Conservation (phyloP, 2,797 vertebrate genomes). For the Malurus splendens region DNA sequence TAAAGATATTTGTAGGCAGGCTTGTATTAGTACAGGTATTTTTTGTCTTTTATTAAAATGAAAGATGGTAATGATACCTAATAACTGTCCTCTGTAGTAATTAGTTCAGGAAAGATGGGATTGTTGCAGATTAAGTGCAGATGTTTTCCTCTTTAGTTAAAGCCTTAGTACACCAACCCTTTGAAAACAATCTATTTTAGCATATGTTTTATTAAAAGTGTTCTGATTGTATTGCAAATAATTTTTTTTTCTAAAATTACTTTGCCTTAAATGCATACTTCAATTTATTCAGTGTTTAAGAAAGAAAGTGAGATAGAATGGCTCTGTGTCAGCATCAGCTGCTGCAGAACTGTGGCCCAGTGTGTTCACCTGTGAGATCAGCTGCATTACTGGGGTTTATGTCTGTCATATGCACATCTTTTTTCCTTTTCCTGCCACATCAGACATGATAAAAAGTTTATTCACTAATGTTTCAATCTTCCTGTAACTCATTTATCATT, state of each 20-base stretch:
- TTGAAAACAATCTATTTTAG: conserved; percentile 59
- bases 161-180: conserved; percentile 70
- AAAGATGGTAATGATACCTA: conserved; percentile 34
- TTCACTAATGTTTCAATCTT: background rate
- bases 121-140: conserved; percentile 70
- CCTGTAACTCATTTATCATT: background rate
- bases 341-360: background rate
- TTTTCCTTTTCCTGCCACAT: background rate
- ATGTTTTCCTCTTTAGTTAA: conserved; percentile 67
- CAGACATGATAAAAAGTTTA: background rate
- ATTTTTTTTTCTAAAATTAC: background rate
- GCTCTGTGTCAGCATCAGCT: background rate
- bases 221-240: background rate
- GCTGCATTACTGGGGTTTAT: background rate
- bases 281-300: background rate
- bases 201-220: background rate
- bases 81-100: conserved; percentile 62
- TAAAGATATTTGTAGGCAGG: conserved; percentile 27
- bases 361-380: background rate
- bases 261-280: conserved; percentile 13
- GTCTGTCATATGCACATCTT: background rate
- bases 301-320: background rate
- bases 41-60: conserved; percentile 29
- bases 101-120: conserved; percentile 59
- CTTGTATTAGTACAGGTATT: conserved; percentile 19